phyloP scores from a whole-genome alignment of 30 jellyfish, hydroid and myxozoan species.

The Mastigias papua region DNA sequence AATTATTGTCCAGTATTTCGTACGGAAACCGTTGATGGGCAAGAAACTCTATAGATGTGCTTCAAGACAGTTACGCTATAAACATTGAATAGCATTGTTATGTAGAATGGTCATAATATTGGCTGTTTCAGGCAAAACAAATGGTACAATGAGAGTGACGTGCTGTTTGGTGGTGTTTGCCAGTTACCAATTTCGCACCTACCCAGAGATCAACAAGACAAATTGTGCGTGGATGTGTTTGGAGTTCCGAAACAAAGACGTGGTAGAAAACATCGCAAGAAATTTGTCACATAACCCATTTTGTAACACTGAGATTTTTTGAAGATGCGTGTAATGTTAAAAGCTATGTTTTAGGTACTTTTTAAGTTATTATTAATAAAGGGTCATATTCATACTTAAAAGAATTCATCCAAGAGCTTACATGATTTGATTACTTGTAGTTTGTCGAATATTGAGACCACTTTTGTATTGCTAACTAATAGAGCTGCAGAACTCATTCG shows the following conservation, averaged over 20 bases:
- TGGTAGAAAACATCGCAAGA: neutral
- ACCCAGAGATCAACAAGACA: neutral
- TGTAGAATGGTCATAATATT: neutral
- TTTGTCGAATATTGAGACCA: too few species aligned
- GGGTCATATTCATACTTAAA: neutral
- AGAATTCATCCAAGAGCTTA: too few species aligned
- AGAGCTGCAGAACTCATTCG: too few species aligned
- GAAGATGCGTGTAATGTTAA: neutral
- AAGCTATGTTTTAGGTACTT: neutral
- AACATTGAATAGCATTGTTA: too few species aligned
- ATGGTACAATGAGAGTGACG: constrained; percentile 13
- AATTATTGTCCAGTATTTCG: too few species aligned
- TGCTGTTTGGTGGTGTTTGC: neutral
- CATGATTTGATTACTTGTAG: too few species aligned
- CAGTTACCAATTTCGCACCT: neutral
- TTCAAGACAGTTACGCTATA: too few species aligned
- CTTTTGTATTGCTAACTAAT: too few species aligned
- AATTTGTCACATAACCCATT: neutral
- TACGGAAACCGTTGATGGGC: too few species aligned
- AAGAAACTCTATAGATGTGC: too few species aligned
- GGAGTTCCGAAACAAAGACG: constrained; percentile 8
- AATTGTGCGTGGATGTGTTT: constrained; percentile 4
- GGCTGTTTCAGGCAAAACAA: neutral
- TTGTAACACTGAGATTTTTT: neutral
- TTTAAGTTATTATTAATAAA: neutral